Conservation (phyloP, 2,797 vertebrate species). For the Rhinichthys osculus region DNA sequence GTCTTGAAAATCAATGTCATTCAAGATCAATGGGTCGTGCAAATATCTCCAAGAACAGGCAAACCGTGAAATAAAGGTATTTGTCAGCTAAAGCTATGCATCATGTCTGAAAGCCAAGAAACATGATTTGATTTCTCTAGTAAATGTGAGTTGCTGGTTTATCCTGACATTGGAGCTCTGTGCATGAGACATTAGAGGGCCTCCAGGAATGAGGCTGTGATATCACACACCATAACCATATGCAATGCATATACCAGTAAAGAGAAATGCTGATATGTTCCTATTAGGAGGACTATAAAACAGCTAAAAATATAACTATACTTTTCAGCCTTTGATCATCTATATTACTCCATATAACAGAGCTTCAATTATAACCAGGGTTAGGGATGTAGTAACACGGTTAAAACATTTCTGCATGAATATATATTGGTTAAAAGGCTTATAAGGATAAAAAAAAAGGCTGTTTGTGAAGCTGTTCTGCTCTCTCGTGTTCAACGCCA, state of each 20-base stretch:
- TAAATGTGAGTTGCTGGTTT: neutral
- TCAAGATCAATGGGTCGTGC: neutral
- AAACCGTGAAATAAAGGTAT: neutral
- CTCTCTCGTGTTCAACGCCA: no score
- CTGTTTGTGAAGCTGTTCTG: no score
- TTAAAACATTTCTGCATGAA: neutral
- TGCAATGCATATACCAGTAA: neutral
- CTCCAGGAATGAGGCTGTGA: constrained; percentile 2
- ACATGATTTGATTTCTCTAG: neutral
- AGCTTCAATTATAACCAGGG: neutral
- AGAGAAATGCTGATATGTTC: neutral
- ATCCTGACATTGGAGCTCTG: neutral
- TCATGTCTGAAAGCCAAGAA: neutral
- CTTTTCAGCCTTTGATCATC: neutral
- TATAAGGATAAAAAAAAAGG: neutral
- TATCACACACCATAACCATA: neutral
- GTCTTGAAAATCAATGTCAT: neutral
- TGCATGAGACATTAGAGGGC: neutral
- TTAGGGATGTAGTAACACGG: no score
- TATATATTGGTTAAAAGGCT: neutral
- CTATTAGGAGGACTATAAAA: neutral
- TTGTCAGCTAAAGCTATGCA: neutral
- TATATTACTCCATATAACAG: neutral
- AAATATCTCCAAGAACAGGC: neutral
- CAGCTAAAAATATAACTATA: neutral